Base-by-base conservation (phyloP, 2,113 vertebrate species). In the Larimichthys crocea region DNA sequence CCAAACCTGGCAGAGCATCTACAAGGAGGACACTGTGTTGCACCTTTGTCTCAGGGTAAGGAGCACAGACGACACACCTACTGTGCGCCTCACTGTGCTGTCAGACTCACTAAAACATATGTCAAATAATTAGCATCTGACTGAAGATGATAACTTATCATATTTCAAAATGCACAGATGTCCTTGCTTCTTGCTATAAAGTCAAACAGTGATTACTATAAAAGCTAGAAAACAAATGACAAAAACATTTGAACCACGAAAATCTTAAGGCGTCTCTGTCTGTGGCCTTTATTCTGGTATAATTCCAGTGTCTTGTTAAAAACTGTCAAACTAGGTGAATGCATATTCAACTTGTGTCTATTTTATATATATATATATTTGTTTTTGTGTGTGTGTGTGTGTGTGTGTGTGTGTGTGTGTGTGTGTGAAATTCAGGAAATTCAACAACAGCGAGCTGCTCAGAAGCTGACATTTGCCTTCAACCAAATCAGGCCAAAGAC, bases 381-480 rank as follows among this genome's bases (percentile, higher is more conserved):
- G 12, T 35, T 40, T 40, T 9, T 35, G 2, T 26, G 24, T 24
- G 24, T 26, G 26, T 26, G 26, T 29, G 29, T 29, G 29, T 29
- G 29, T 29, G 29, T 29, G 29, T 29, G 29, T 29, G 29, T 29
- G 29, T 35, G 11, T 50, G 3, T 44, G 49, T 67, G 5, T 16
- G 3, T 83, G n/a, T 22, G 19, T 88, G 73, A 86, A 35, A 35
- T 35, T 35, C 31, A 99, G 98, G 98, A 99, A 94, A 99, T 99
- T 73, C 98, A 99, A 17, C 98, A 99, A 87, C 98, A 99, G 86
- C 96, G 98, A 92, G 98, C 98, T 65, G 97, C 98, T 53, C 98
- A 99, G 92, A 99, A 99, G 56, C 97, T 99, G 88, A 99, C 98
- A 1, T 99, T 99, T 92, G 98, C 98, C 80, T 99, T 99, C 91